phyloP scores from a whole-genome alignment of 2,888 invertebrate genomes.

The Automeris io region DNA sequence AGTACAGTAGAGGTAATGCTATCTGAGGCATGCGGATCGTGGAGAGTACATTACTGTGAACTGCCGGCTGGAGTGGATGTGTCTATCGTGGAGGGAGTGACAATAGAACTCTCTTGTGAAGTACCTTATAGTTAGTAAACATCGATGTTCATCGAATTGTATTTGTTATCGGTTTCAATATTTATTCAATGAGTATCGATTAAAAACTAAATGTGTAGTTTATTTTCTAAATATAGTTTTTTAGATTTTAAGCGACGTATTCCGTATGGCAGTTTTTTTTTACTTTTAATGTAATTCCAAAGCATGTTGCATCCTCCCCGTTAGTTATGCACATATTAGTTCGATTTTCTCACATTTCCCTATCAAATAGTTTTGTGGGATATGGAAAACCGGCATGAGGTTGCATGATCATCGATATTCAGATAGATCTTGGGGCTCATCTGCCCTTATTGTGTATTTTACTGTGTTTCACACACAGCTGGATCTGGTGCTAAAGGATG shows the following conservation, averaged over 20 bases:
- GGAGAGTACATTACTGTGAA: no score
- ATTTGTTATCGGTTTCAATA: not conserved
- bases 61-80: no score
- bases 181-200: not conserved
- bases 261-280: slow-evolving; percentile 37
- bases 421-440: slow-evolving; percentile 9
- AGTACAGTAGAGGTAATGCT: no score
- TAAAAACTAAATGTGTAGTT: not conserved
- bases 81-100: no score
- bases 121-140: no score
- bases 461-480: slow-evolving; percentile 78
- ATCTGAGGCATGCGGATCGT: no score
- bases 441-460: slow-evolving; percentile 27
- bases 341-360: slow-evolving; percentile 42
- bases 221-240: not conserved
- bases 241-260: slow-evolving; percentile 12
- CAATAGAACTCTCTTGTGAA: no score
- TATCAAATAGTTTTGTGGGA: slow-evolving; percentile 12
- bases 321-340: slow-evolving; percentile 27
- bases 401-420: slow-evolving; percentile 17
- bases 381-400: slow-evolving; percentile 7
- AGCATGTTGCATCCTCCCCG: slow-evolving; percentile 28
- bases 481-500: slow-evolving; percentile 96
- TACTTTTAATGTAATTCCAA: not conserved
- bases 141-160: not conserved